Base-by-base conservation (phyloP, 2,113 vertebrate species). In the Seriola rivoliana region DNA sequence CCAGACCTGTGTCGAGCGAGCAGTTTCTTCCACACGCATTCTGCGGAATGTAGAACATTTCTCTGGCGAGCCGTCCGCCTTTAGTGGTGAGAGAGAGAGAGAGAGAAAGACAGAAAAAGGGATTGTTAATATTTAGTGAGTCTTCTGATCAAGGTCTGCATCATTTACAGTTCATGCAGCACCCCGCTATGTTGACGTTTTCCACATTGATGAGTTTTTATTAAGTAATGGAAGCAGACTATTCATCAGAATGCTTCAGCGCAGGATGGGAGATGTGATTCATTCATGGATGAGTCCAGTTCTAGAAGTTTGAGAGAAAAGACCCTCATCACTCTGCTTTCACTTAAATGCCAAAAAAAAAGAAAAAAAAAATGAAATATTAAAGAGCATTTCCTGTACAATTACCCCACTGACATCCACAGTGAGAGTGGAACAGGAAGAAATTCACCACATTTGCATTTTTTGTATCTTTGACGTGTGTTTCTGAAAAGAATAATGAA, bases 1-100 rank as follows among this genome's bases (percentile, higher is more conserved):
- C 54, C 91, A 70, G 55, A 95, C 93, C 93, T 88, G 90, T 93
- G 85, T 93, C 91, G 6, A 92, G 87, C 5, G 98, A 97, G 95
- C 97, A 99, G 96, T 99, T 99, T 94, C 96, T 96, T 95, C 96
- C 97, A 96, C 97, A 98, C 88, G 97, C 96, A 92, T 96, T 98
- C 95, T 98, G 97, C 80, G 97, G 97, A 93, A 99, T 98, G 97
- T 97, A 98, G 95, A 99, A 99, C 96, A 96, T 97, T 95, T 99
- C 98, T 95, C 96, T 96, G 93, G 98, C 96, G 90, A 96, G 96
- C 82, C 97, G 97, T 94, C 97, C 97, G 89, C 97, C 98, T 98
- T 95, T 29, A 93, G 94, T 92, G 90, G 92, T 93, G 90, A 93
- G 91, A 92, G 13, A 96, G 93, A 44, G 93, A 94, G 93, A 94